These are phyloP conservation scores for Halcyon malimbica DNA, from an alignment of 2,113 vertebrate species.

Conservation along the genomic window DNA sequence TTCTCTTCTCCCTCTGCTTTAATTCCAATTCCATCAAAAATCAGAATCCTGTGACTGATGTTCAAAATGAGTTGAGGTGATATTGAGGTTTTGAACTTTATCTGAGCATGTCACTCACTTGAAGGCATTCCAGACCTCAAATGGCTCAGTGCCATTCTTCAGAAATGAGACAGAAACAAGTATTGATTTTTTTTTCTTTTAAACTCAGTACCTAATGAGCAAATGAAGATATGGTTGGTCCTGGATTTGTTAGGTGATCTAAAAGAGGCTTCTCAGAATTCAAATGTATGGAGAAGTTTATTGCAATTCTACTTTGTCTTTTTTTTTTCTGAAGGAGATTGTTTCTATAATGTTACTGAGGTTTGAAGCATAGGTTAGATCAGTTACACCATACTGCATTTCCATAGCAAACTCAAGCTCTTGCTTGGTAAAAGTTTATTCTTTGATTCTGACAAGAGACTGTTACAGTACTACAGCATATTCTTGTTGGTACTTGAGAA, in stretches of 20 bases:
- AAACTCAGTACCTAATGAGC: constrained; percentile 59
- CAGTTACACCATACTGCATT: not conserved
- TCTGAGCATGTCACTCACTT: constrained; percentile 65
- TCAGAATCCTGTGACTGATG: constrained; percentile 63
- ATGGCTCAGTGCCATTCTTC: constrained; percentile 62
- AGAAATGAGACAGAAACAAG: constrained; percentile 56
- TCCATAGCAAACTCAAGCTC: not conserved
- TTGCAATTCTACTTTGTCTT: not conserved
- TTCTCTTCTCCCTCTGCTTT: constrained; percentile 11
- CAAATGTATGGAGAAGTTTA: constrained; percentile 13
- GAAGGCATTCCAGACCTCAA: constrained; percentile 60
- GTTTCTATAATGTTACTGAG: not conserved
- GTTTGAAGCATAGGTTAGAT: not conserved
- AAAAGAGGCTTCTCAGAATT: not conserved
- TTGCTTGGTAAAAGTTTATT: constrained; percentile 17
- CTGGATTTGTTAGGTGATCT: constrained; percentile 40
- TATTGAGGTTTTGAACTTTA: constrained; percentile 71
- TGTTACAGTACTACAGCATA: constrained; percentile 17
- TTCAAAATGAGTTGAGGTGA: constrained; percentile 65
- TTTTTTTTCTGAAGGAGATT: not conserved
- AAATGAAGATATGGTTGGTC: constrained; percentile 54
- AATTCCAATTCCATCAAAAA: constrained; percentile 61
- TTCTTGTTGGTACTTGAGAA: constrained; percentile 70
- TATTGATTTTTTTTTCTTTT: constrained; percentile 66
- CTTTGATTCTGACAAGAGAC: constrained; percentile 21